Conservation (phyloP, 2,797 vertebrate species). For the Xerus rutilus region DNA sequence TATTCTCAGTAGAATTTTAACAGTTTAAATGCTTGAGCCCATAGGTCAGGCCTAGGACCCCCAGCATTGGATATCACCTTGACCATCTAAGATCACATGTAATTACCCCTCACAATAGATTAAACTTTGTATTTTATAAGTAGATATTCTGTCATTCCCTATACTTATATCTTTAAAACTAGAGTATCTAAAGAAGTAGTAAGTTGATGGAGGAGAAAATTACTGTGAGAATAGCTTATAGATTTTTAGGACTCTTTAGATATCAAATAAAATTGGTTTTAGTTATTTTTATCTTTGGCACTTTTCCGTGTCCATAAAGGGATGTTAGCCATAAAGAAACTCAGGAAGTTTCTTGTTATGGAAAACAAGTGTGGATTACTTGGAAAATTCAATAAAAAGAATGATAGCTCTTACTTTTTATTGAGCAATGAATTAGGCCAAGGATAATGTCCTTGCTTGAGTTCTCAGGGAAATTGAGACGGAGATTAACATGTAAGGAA, state of each 20-base stretch:
- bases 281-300: constrained; percentile 53
- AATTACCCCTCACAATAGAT: background rate
- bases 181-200: background rate
- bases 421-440: background rate
- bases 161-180: background rate
- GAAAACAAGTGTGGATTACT: constrained; percentile 46
- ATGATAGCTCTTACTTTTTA: background rate
- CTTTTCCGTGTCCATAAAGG: constrained; percentile 23
- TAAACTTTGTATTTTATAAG: constrained; percentile 28
- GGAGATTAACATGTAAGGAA: background rate
- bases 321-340: constrained; percentile 30
- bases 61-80: background rate
- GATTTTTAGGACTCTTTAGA: constrained; percentile 20
- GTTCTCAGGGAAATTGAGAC: background rate
- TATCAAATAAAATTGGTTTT: constrained; percentile 41
- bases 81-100: background rate
- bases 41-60: background rate
- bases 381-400: constrained; percentile 34
- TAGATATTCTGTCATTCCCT: background rate
- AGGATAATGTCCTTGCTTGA: background rate
- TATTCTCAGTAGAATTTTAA: background rate
- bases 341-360: constrained; percentile 38
- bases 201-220: background rate
- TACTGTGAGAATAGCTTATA: background rate
- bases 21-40: background rate